Base-by-base conservation (phyloP, 2,888 invertebrate genomes). In the Physocephala rufipes region DNA sequence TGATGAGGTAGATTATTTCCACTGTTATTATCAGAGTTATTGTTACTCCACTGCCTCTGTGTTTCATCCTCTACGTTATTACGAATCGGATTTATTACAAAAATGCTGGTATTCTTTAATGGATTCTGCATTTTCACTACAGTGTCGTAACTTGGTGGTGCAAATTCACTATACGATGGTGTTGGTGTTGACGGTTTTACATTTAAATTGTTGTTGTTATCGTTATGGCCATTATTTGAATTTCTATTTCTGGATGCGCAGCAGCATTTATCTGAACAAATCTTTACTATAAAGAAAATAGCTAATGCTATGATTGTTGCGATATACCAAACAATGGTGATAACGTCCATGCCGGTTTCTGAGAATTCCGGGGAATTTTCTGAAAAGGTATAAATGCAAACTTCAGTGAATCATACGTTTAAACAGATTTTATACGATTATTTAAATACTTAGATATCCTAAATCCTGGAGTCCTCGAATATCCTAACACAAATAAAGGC, bases 231-330 rank as follows among this genome's bases (percentile, higher is more conserved):
- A 7, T 55, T 47, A 64, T 59, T 73, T 55, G 9, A 65, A 26
- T 45, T 13, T 7, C 45, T 15, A 30, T 67, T 68, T n/a, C n/a
- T n/a, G 12, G 26, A 24, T 16, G 15, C 76, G 0, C 79, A 77
- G 68, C 86, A 85, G 2, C 82, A 78, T 15, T 83, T 79, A 76
- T 86, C 86, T 66, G 86, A 86, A 68, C 85, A 86, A 26, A 86
- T 85, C 86, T 86, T 86, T 13, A 86, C 79, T 72, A 85, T 78
- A 71, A 86, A 86, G 76, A 86, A 86, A 7, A 85, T 85, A 43
- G 85, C 82, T 61, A 86, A 72, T 1, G 85, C 85, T 71, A 86
- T 62, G 74, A 85, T 85, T 47, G 86, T 86, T 53, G 86, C 84
- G 74, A 85, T 81, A 76, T 85, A 86, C 86, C 86, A 86, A 28